Conservation (phyloP, 2,113 vertebrate genomes). For the Macrotis lagotis region DNA sequence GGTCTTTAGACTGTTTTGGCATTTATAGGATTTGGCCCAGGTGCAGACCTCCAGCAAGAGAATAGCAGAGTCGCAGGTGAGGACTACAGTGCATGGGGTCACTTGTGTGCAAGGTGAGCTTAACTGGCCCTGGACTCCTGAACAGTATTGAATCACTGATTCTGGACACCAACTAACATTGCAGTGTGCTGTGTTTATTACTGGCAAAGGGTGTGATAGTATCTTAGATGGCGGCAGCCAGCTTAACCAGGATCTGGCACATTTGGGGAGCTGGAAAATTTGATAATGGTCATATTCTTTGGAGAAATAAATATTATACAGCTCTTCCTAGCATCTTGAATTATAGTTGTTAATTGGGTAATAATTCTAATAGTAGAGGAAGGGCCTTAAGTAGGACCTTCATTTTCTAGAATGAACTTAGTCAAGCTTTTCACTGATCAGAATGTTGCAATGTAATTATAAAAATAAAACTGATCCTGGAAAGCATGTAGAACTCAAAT, state of each 20-base stretch:
- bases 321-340: not conserved
- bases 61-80: conserved; percentile 61
- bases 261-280: not conserved
- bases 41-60: not conserved
- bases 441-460: not conserved
- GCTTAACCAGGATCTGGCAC: not conserved
- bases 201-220: not conserved
- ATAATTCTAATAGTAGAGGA: not conserved
- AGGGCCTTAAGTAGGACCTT: not conserved
- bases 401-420: not conserved
- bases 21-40: conserved; percentile 22
- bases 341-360: not conserved
- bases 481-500: not conserved
- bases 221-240: not conserved
- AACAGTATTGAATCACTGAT: not conserved
- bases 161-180: not conserved
- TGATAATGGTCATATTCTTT: not conserved
- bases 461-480: not conserved
- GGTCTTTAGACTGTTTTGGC: conserved; percentile 18
- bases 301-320: not conserved
- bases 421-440: not conserved
- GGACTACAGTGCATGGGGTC: not conserved
- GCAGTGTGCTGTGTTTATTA: not conserved
- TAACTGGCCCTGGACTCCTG: not conserved
- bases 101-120: not conserved